phyloP scores from a whole-genome alignment of 2,113 vertebrate species.

The Sorex araneus region DNA sequence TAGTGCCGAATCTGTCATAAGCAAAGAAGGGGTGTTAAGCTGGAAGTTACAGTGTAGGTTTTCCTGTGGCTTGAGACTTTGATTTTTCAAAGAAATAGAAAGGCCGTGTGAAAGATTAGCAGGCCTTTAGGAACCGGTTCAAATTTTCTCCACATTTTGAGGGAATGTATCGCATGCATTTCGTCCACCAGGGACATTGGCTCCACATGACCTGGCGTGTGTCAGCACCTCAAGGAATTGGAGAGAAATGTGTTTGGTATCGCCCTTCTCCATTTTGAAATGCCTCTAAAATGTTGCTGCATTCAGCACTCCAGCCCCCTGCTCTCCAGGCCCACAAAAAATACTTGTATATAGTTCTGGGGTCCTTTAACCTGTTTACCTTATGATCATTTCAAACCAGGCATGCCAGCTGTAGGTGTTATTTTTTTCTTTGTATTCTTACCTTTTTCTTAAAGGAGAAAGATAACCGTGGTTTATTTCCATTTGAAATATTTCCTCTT shows the following conservation, averaged over 20 bases:
- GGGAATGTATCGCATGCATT: background rate
- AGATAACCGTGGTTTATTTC: background rate
- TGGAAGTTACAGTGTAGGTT: background rate
- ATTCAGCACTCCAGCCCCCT: background rate
- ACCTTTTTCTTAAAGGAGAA: slow-evolving; percentile 30
- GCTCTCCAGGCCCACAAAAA: background rate
- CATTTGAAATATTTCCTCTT: background rate
- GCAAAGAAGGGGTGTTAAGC: background rate
- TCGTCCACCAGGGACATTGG: background rate
- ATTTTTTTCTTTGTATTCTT: background rate
- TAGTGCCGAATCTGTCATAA: slow-evolving; percentile 21
- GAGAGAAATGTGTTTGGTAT: background rate
- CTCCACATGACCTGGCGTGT: background rate
- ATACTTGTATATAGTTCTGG: background rate
- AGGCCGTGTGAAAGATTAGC: background rate
- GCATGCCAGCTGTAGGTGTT: background rate
- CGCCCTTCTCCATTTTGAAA: background rate
- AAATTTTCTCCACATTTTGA: background rate
- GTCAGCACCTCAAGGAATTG: background rate
- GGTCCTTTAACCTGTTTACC: background rate
- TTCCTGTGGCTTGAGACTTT: background rate
- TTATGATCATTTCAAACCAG: background rate
- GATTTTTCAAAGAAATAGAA: background rate
- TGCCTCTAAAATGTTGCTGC: background rate
- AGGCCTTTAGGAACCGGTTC: background rate